Conservation (phyloP, 2,888 invertebrate genomes). For the Acleris sparsana region DNA sequence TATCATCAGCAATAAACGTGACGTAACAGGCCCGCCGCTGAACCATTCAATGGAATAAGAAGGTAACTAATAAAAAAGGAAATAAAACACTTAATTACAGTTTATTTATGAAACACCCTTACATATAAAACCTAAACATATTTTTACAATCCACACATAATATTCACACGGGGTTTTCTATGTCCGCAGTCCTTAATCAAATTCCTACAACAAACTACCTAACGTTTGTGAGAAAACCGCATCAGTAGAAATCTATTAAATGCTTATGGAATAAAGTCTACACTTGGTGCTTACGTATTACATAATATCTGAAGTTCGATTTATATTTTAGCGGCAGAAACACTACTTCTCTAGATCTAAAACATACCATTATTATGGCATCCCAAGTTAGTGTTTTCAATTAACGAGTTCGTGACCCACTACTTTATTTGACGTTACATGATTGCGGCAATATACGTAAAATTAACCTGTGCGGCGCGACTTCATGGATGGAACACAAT, state of each 20-base stretch:
- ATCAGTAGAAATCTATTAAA: constrained; percentile 8
- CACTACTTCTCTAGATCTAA: neutral
- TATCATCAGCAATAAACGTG: neutral
- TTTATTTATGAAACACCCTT: constrained; percentile 39
- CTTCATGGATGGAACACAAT: no score
- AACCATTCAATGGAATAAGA: neutral
- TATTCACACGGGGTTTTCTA: constrained; percentile 45
- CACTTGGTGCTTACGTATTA: neutral
- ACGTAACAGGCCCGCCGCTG: no score
- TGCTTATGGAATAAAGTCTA: constrained; percentile 15
- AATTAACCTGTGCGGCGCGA: no score
- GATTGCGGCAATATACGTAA: no score
- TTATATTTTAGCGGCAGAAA: neutral
- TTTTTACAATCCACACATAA: constrained; percentile 51
- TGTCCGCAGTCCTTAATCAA: constrained; percentile 13
- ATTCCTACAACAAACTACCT: neutral
- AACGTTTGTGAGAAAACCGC: neutral
- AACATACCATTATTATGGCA: neutral
- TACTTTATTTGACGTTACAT: no score
- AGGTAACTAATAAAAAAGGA: neutral
- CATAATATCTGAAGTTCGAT: neutral
- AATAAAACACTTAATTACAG: constrained; percentile 14
- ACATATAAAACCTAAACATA: constrained; percentile 36
- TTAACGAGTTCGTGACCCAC: neutral
- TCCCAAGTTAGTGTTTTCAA: neutral